A percentile compares a stretch with the other conserved stretches of the same genome.
Evolutionary conservation across 1,140 invertebrate genomes (phyloP).

Genomic region (Platyura marginata): DNA sequence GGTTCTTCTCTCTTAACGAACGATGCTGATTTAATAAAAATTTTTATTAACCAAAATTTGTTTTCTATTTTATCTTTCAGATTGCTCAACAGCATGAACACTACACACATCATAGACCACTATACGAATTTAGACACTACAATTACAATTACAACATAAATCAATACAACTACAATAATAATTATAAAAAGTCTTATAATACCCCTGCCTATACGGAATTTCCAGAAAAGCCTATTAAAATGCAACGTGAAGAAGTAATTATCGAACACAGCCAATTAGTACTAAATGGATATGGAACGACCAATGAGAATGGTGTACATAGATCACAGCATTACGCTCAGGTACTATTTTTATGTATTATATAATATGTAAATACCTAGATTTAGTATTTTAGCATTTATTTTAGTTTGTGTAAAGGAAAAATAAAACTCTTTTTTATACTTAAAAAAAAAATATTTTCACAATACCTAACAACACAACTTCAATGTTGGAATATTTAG

Average conservation of each 20-base stretch:
- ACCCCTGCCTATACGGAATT: background rate
- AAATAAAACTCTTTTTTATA: no score
- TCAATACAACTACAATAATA: background rate
- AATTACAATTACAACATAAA: background rate
- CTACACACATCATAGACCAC: background rate
- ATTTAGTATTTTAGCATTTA: no score
- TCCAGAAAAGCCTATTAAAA: conserved; percentile 2
- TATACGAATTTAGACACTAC: background rate
- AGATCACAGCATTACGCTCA: conserved; percentile 1
- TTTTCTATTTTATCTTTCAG: no score
- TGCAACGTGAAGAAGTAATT: conserved; percentile 1
- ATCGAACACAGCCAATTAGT: conserved; percentile 3
- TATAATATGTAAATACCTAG: no score
- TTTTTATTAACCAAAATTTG: no score
- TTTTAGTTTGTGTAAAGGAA: no score
- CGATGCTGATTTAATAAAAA: no score
- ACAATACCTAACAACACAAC: no score
- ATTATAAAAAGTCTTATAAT: background rate
- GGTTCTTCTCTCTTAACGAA: no score
- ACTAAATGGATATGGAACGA: background rate
- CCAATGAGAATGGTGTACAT: background rate
- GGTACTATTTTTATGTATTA: no score
- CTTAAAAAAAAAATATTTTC: no score
- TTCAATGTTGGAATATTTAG: no score
- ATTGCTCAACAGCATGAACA: background rate